Conservation (phyloP, 2,113 vertebrate species). For the Nerophis ophidion region DNA sequence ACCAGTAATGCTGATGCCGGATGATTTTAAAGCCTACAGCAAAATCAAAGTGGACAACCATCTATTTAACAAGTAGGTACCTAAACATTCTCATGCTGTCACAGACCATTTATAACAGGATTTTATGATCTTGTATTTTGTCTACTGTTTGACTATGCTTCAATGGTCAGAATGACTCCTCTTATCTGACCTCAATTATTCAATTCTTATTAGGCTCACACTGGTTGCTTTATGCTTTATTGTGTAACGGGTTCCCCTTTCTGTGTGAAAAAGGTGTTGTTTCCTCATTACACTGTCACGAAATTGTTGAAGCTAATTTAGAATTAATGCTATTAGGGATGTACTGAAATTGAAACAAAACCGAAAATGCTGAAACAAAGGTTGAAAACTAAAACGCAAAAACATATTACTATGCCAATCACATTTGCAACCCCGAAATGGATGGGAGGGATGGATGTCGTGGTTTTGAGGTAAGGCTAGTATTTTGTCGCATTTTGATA, state of each 20-base stretch:
- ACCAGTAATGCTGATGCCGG: conserved; percentile 94
- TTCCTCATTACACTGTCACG: background rate
- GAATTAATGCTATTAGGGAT: background rate
- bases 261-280: background rate
- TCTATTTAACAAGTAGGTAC: conserved; percentile 95
- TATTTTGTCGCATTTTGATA: too few species aligned
- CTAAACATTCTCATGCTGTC: conserved; percentile 11
- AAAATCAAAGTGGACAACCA: conserved; percentile 99
- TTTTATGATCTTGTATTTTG: background rate
- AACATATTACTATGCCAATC: too few species aligned
- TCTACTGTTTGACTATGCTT: background rate
- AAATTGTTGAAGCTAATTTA: background rate
- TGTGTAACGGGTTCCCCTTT: too few species aligned
- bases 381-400: too few species aligned
- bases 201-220: too few species aligned
- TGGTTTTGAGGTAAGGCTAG: too few species aligned
- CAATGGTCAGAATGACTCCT: background rate
- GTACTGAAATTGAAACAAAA: too few species aligned
- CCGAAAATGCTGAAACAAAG: too few species aligned
- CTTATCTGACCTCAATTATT: background rate
- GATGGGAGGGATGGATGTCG: too few species aligned
- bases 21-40: conserved; percentile 97
- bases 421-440: too few species aligned
- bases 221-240: too few species aligned
- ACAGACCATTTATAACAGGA: background rate